Evolutionary conservation across 2,888 invertebrate genomes (phyloP), one percentile per base, ranked within the genome.

Genomic region (Gymnoscelis rufifasciata): DNA sequence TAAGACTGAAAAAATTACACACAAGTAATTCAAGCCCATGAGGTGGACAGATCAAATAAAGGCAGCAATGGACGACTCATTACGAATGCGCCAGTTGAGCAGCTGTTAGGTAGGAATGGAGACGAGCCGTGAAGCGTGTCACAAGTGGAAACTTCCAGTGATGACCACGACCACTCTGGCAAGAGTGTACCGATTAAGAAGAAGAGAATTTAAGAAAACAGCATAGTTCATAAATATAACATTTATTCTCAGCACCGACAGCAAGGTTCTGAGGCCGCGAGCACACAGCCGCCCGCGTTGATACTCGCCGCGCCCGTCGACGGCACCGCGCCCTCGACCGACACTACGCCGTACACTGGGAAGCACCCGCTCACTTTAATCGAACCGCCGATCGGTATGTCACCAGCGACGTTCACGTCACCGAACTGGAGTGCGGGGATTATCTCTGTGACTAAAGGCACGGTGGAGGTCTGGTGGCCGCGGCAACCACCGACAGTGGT

Each of bases 301-400:
- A 83, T 78, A 1, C 72, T 55, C 0, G 81, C 83, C 0, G 69
- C 71, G 1, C 84, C 84, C 33, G 63, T 52, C 0, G 83, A 78
- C 1, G 83, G 81, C 7, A 84, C 52, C 0, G 59, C 56, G 0
- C 84, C 83, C 51, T 83, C 81, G 0, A 84, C 64, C 0, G 71
- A 71, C 1, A 83, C 72, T 11, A 71, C 71, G 0, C 83, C 84
- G 38, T 83, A 83, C 0, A 83, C 79, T 0, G 84, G 84, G 66
- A 84, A 81, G 1, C 78, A 67, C 0, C 83, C 83, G 23, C 68
- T 71, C 0, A 84, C 77, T 51, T 74, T 78, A 0, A 83, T 83
- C 1, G 68, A 69, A 0, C 83, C 83, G 14, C 71, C 75, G 0
- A 84, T 68, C 3, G 82, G 82, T 26, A 84, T 54, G 1, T 83